Evolutionary conservation across 1,140 invertebrate genomes (phyloP), one percentile per base, ranked within the genome.

Genomic region (Metopolophium dirhodum): DNA sequence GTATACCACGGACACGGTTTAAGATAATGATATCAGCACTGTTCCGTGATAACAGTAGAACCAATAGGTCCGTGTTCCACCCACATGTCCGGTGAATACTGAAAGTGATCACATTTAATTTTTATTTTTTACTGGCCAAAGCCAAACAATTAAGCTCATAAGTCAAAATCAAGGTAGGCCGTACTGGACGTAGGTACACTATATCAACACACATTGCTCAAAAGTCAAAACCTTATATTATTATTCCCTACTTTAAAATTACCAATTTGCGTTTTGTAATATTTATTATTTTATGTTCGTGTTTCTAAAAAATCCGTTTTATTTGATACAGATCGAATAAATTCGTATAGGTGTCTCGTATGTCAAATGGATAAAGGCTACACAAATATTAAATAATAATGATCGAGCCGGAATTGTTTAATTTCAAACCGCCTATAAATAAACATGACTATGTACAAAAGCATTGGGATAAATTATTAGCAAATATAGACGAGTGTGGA

Each of bases 321-420:
- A 1, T n/a, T n/a, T n/a, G 30, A 68, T n/a, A 68, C 14, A 68
- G 11, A n/a, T 68, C 3, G 3, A n/a, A n/a, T 77, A 77, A 77
- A 77, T 14, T 77, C 61, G 30, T 77, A n/a, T n/a, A n/a, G 61
- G 9, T 7, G 45, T 47, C 9, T 68, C 4, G 30, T 22, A 77
- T 77, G 61, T 77, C 30, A 8, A n/a, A 77, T 77, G 7, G 14
- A 18, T 77, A 7, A 7, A 77, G 30, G 30, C 35, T 37, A 23
- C 37, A 83, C 7, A 22, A 37, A 23, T 37, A 18, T 86, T 30
- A 26, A 93, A 23, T 37, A 18, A 93, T 30, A 26, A 93, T 93
- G 91, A 86, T 93, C 7, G 91, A 86, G 26, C 91, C 91, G 20
- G 91, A 93, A 22, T 57, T 93, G 35, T 93, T 93, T 45, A 86